These are phyloP conservation scores for Patella pellucida DNA, from an alignment of 2,888 invertebrate species.

Conservation along the genomic window DNA sequence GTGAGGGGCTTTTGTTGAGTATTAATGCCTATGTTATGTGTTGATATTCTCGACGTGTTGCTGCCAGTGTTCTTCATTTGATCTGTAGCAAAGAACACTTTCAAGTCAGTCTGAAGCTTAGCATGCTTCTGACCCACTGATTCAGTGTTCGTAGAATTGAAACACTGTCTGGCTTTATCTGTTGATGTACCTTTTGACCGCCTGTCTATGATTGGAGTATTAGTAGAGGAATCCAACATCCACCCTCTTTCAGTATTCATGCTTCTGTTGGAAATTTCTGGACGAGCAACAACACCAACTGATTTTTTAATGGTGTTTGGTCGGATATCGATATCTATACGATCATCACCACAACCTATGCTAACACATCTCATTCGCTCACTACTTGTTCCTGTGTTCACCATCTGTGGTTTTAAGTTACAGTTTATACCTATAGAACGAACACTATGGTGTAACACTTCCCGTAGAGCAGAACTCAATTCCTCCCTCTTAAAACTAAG, in stretches of 20 bases:
- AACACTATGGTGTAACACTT: conserved; percentile 63
- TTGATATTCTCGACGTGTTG: conserved; percentile 46
- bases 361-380: conserved; percentile 29
- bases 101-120: conserved; percentile 54
- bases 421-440: conserved; percentile 62
- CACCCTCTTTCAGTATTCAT: conserved; percentile 58
- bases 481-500: conserved; percentile 61
- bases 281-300: conserved; percentile 58
- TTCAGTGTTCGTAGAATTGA: conserved; percentile 59
- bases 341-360: conserved; percentile 62
- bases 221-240: conserved; percentile 57
- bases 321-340: conserved; percentile 62
- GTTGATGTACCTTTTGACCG: conserved; percentile 56
- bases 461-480: conserved; percentile 54
- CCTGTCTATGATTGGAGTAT: conserved; percentile 47
- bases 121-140: conserved; percentile 15
- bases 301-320: conserved; percentile 52
- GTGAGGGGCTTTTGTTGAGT: conserved; percentile 46
- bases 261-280: conserved; percentile 47
- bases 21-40: conserved; percentile 48
- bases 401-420: conserved; percentile 45
- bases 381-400: conserved; percentile 39
- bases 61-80: conserved; percentile 45
- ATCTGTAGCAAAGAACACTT: conserved; percentile 52
- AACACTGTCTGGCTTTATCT: conserved; percentile 43